Evolutionary conservation across 2,797 vertebrate genomes (phyloP), one percentile per base, ranked within the genome.

Genomic region (Amphiprion clarkii): DNA sequence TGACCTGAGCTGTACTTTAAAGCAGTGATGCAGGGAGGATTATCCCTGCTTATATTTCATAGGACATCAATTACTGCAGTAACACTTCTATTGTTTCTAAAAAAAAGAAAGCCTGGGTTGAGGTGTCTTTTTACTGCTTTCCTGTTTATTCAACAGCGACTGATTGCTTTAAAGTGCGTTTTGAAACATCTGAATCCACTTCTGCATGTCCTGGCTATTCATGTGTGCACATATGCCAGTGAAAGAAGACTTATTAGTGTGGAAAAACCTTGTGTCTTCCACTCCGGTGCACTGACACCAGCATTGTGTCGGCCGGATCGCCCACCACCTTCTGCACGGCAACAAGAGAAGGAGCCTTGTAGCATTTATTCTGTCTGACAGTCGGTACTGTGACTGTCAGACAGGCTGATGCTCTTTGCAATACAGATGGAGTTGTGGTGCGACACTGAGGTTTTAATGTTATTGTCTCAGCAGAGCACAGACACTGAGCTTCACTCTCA

Each of bases 1-100:
- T 83, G 67, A 76, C 60, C 68, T 63, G 42, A 74, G 67, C 59
- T 4, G 3, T 65, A 74, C 21, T 77, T 60, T 73, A 33, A 60
- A 53, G 64, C 51, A n/a, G 62, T 57, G 54, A 53, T 49, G 66
- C 70, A 61, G 33, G 69, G 25, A 67, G 63, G 79, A 77, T 77
- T 71, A 79, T 79, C 69, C 36, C 16, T 52, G 58, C 66, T 74
- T 48, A 71, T 33, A 71, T 61, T 71, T 53, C 36, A 61, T 36
- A 42, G 7, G 0, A 56, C 53, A 71, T 29, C 23, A 56, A 67
- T 79, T 64, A 67, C 48, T 67, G 56, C 29, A 60, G 40, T 12
- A 33, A 64, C 67, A 10, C 36, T 33, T 48, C 6, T 27, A 27
- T 77, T 70, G 76, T 73, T 56, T 55, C 8, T 39, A 6, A 11